Conservation (phyloP, 1,140 invertebrate genomes). For the Papilio dardanus region DNA sequence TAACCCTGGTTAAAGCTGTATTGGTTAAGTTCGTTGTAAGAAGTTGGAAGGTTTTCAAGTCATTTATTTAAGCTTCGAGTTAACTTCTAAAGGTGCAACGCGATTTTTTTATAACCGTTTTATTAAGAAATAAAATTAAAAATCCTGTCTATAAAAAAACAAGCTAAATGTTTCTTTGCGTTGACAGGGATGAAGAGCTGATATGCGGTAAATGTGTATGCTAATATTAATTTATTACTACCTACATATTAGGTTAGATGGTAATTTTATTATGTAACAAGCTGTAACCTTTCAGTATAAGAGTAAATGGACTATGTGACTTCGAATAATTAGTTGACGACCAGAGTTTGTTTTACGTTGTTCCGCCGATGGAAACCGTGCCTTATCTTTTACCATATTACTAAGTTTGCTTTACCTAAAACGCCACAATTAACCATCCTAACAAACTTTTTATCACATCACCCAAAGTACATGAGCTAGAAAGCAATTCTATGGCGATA, state of each 20-base stretch:
- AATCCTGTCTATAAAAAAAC: too few species aligned
- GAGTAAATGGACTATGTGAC: conserved; percentile 22
- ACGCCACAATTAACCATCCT: not conserved
- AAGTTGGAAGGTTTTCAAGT: not conserved
- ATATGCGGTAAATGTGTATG: too few species aligned
- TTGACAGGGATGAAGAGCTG: too few species aligned
- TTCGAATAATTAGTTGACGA: conserved; percentile 21
- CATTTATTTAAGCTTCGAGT: not conserved
- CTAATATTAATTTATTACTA: too few species aligned
- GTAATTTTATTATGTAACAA: conserved; percentile 1
- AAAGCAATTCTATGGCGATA: too few species aligned
- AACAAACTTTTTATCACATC: not conserved
- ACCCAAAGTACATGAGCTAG: too few species aligned
- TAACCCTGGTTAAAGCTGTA: conserved; percentile 43
- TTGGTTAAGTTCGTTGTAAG: conserved; percentile 25
- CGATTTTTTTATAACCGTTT: not conserved
- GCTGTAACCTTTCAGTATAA: conserved; percentile 6
- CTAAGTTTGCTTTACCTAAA: conserved; percentile 14
- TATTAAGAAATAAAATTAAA: not conserved
- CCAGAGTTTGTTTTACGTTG: conserved; percentile 22
- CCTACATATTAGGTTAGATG: not conserved
- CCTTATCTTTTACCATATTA: conserved; percentile 4
- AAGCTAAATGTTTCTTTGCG: too few species aligned
- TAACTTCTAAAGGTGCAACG: not conserved
- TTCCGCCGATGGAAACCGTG: conserved; percentile 10